phyloP scores from a whole-genome alignment of 2,113 vertebrate genomes.

The Labrus mixtus region DNA sequence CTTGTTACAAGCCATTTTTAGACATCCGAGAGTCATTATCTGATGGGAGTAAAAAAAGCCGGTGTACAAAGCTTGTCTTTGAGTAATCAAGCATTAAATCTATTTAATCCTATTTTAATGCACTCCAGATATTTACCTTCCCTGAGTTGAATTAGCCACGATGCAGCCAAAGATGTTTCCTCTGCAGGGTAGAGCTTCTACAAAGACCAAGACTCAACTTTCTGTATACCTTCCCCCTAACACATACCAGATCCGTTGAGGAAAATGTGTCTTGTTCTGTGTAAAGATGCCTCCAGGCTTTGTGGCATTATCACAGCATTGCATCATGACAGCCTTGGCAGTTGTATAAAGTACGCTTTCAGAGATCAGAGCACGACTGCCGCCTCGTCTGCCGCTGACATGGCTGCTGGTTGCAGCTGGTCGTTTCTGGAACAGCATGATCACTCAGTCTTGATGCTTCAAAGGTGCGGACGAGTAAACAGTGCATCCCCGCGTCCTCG shows the following conservation, averaged over 20 bases:
- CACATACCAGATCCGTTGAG: conserved; percentile 35
- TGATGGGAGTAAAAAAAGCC: not conserved
- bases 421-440: conserved; percentile 36
- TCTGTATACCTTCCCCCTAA: conserved; percentile 18
- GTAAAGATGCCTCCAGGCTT: conserved; percentile 49
- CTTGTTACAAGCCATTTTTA: not conserved
- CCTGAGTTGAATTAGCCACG: conserved; percentile 20
- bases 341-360: conserved; percentile 18
- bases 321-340: conserved; percentile 68
- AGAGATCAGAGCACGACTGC: conserved; percentile 47
- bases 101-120: not conserved
- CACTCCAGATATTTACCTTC: conserved; percentile 30
- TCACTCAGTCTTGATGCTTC: conserved; percentile 14
- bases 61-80: not conserved
- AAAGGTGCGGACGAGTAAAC: conserved; percentile 30
- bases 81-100: conserved; percentile 3
- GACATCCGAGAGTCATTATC: not conserved
- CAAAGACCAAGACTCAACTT: conserved; percentile 12
- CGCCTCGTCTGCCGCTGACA: not conserved
- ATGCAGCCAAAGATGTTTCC: not conserved
- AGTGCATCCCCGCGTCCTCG: conserved; percentile 9
- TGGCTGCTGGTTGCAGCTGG: conserved; percentile 14
- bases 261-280: conserved; percentile 54
- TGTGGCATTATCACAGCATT: conserved; percentile 51
- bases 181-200: not conserved